Percentiles rank a stretch among this genome's conserved stretches.
Conservation (phyloP, 2,113 vertebrate genomes). For the Calcarius ornatus region DNA sequence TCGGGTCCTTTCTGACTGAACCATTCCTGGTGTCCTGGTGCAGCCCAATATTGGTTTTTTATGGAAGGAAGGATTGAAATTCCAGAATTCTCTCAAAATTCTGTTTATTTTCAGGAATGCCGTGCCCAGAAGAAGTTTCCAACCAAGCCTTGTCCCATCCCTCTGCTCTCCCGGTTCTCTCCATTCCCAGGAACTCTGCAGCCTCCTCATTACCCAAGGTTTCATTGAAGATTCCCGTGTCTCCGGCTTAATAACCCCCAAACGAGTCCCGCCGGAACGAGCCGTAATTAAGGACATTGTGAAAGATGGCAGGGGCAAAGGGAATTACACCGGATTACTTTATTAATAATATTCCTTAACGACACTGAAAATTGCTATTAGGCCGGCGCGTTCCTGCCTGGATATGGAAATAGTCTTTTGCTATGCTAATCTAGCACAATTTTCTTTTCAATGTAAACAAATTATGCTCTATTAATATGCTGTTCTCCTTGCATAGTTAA, state of each 20-base stretch:
- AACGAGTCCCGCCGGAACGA: constrained; percentile 77
- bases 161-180: rapidly evolving
- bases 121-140: background rate
- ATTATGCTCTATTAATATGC: constrained; percentile 83
- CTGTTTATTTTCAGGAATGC: too few relatives aligned
- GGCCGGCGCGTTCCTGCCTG: constrained; percentile 75
- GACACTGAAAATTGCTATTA: constrained; percentile 80
- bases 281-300: constrained; percentile 80
- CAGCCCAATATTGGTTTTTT: too few relatives aligned
- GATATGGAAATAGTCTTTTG: constrained; percentile 80
- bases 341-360: constrained; percentile 84
- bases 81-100: too few relatives aligned
- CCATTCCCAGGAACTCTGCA: constrained; percentile 41
- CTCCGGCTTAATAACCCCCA: constrained; percentile 74
- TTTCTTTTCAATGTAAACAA: constrained; percentile 84
- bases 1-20: too few relatives aligned
- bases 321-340: constrained; percentile 77
- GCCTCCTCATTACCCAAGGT: constrained; percentile 67
- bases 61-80: too few relatives aligned
- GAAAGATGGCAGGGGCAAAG: constrained; percentile 73
- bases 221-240: constrained; percentile 71
- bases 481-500: constrained; percentile 81
- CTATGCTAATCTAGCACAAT: constrained; percentile 82
- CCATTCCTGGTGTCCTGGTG: too few relatives aligned
- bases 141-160: background rate